Percentiles rank a stretch among this genome's conserved stretches.
phyloP scores from a whole-genome alignment of 2,113 vertebrate species.

The Lamprologus speciosus region DNA sequence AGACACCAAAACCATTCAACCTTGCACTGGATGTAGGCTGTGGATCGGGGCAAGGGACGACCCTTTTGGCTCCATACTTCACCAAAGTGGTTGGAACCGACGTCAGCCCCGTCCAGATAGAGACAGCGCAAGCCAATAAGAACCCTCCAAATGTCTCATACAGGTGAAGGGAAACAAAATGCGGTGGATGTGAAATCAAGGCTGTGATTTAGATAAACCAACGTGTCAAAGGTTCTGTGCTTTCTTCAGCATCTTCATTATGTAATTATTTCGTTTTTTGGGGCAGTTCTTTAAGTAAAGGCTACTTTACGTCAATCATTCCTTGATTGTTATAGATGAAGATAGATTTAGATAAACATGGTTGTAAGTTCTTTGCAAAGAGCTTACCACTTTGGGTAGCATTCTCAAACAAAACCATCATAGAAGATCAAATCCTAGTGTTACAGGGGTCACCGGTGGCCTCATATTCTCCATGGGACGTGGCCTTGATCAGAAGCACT shows the following conservation, averaged over 20 bases:
- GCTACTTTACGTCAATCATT: background rate
- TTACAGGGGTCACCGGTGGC: background rate
- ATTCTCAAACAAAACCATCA: background rate
- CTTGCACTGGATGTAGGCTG: slow-evolving; percentile 78
- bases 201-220: background rate
- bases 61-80: slow-evolving; percentile 63
- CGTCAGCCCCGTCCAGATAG: slow-evolving; percentile 72
- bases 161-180: slow-evolving; percentile 56
- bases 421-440: background rate
- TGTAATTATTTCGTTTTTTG: background rate
- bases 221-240: background rate
- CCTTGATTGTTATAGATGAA: background rate
- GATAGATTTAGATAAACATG: background rate
- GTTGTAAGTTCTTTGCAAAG: background rate
- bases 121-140: slow-evolving; percentile 39
- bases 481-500: background rate
- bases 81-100: slow-evolving; percentile 70
- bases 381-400: background rate
- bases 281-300: background rate
- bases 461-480: background rate
- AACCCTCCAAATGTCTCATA: slow-evolving; percentile 63
- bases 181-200: background rate
- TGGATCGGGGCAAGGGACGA: slow-evolving; percentile 73
- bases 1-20: slow-evolving; percentile 34
- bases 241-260: background rate